phyloP scores from a whole-genome alignment of 2,888 invertebrate species.

The Leptogaster cylindrica region DNA sequence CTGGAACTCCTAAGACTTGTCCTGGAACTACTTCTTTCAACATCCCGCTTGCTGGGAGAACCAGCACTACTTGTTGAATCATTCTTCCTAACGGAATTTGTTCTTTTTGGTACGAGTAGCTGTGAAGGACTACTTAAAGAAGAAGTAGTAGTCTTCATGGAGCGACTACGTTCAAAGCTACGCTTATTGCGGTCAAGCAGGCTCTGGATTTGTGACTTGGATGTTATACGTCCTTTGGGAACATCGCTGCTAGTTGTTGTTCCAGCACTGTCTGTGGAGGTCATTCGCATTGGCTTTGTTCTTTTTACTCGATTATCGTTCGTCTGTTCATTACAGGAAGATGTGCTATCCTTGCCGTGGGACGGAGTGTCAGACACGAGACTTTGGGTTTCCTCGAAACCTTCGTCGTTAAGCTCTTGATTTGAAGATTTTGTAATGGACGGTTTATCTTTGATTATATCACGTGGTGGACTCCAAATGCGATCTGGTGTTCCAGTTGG shows the following conservation, averaged over 20 bases:
- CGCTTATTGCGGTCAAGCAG: conserved; percentile 53
- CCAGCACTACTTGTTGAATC: conserved; percentile 54
- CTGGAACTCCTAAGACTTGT: conserved; percentile 82
- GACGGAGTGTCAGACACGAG: conserved; percentile 85
- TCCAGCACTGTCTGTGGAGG: conserved; percentile 62
- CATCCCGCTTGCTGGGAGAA: conserved; percentile 63
- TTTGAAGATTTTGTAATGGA: conserved; percentile 54
- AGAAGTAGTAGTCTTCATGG: conserved; percentile 46
- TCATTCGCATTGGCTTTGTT: conserved; percentile 49
- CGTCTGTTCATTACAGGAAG: conserved; percentile 72
- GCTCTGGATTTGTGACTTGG: conserved; percentile 51
- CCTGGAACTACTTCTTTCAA: conserved; percentile 78
- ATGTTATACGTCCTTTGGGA: conserved; percentile 51
- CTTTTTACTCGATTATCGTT: conserved; percentile 56
- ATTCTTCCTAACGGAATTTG: conserved; percentile 59
- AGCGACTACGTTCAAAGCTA: conserved; percentile 51
- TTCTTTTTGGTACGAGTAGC: conserved; percentile 59
- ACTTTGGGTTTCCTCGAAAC: conserved; percentile 89
- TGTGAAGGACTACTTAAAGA: conserved; percentile 52
- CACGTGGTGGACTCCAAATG: conserved; percentile 65
- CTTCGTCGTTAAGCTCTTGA: conserved; percentile 81
- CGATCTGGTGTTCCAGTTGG: conserved; percentile 69
- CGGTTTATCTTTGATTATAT: conserved; percentile 53
- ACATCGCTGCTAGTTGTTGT: conserved; percentile 59
- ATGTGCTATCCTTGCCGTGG: conserved; percentile 73